These are phyloP conservation scores for Oncopodura yosiiana DNA, from an alignment of 1,140 invertebrate genomes.

Conservation along the genomic window DNA sequence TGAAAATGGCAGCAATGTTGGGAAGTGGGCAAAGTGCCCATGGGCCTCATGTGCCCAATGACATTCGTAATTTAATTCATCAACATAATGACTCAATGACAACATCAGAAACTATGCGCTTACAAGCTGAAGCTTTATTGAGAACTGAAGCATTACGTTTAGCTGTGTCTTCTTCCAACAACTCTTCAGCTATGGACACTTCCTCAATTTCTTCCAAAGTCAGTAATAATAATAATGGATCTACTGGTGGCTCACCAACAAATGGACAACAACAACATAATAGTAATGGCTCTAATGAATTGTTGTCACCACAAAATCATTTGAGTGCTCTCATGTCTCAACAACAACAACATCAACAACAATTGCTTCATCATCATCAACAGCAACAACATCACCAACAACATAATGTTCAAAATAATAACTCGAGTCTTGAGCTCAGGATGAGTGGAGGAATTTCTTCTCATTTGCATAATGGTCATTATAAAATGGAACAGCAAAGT, in stretches of 20 bases:
- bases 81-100: constrained; percentile 51
- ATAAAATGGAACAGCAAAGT: constrained; percentile 5
- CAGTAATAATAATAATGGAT: constrained; percentile 5
- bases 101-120: constrained; percentile 50
- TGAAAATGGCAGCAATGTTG: constrained; percentile 32
- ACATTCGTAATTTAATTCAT: constrained; percentile 26
- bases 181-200: constrained; percentile 29
- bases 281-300: constrained; percentile 13
- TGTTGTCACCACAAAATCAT: constrained; percentile 9
- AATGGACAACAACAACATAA: constrained; percentile 1
- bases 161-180: constrained; percentile 47
- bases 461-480: constrained; percentile 22
- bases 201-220: constrained; percentile 25
- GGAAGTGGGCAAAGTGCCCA: constrained; percentile 12
- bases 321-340: constrained; percentile 17
- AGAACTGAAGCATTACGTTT: constrained; percentile 67
- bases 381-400: constrained; percentile 15
- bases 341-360: constrained; percentile 12
- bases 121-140: constrained; percentile 68
- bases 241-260: neutral
- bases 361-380: constrained; percentile 7
- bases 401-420: too few relatives aligned
- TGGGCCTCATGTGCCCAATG: constrained; percentile 15
- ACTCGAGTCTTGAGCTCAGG: constrained; percentile 16
- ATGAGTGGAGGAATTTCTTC: constrained; percentile 16